Evolutionary conservation across 1,140 invertebrate genomes (phyloP).

Genomic region (Trypoxylus dichotomus): DNA sequence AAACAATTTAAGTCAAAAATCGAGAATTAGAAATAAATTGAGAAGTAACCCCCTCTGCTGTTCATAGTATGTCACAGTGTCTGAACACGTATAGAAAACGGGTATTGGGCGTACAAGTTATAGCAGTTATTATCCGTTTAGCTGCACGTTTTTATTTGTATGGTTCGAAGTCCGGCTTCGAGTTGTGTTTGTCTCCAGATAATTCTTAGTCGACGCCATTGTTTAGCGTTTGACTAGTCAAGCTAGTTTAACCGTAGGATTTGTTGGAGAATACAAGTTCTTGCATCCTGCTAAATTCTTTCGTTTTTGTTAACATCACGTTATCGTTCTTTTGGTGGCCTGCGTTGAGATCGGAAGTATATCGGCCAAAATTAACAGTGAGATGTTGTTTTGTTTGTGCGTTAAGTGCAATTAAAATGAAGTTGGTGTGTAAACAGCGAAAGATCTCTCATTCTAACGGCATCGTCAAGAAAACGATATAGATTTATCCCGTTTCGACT

Average conservation of each 20-base stretch:
- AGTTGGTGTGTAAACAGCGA: conserved; percentile 3
- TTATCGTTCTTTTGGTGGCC: not conserved
- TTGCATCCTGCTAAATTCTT: not conserved
- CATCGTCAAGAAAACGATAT: not conserved
- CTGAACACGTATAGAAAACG: not conserved
- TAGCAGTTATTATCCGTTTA: too few species aligned
- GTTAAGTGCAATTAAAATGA: not conserved
- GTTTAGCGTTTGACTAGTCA: not conserved
- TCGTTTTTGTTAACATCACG: not conserved
- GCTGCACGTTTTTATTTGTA: not conserved
- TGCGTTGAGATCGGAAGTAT: not conserved
- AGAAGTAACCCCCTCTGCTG: not conserved
- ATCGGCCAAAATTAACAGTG: not conserved
- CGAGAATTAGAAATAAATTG: too few species aligned
- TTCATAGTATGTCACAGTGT: not conserved
- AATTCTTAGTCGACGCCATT: not conserved
- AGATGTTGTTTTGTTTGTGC: not conserved
- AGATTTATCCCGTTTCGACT: not conserved
- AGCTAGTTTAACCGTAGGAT: not conserved
- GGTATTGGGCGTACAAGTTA: not conserved
- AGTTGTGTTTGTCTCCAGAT: not conserved
- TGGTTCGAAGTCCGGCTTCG: not conserved
- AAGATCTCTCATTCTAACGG: not conserved
- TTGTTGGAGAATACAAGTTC: not conserved
- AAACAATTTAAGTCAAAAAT: too few species aligned